phyloP scores from a whole-genome alignment of 1,140 invertebrate genomes.

The Bombus soroeensis region DNA sequence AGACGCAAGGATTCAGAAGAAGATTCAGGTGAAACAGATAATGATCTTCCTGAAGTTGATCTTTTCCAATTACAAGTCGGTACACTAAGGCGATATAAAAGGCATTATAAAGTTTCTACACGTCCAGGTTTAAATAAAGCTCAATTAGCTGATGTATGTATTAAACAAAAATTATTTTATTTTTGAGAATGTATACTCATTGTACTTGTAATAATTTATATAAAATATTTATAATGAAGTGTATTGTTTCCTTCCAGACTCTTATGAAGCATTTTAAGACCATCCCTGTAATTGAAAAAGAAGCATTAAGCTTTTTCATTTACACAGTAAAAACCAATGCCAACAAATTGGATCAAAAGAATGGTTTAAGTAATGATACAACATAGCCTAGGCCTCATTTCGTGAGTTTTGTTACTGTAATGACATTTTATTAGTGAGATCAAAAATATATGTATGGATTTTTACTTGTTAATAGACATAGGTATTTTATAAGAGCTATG shows the following conservation, averaged over 20 bases:
- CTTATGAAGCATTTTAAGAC: constrained; percentile 97
- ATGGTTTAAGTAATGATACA: constrained; percentile 87
- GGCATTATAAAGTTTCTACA: constrained; percentile 95
- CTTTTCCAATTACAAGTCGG: constrained; percentile 96
- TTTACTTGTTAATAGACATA: constrained; percentile 71
- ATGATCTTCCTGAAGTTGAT: constrained; percentile 95
- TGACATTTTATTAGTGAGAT: constrained; percentile 63
- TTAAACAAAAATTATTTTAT: not conserved
- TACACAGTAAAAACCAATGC: constrained; percentile 98
- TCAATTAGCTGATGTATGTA: constrained; percentile 96
- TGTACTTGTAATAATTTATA: not conserved
- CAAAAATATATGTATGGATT: constrained; percentile 66
- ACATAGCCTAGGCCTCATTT: constrained; percentile 77
- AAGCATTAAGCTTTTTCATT: constrained; percentile 97
- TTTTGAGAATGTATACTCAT: too few relatives aligned
- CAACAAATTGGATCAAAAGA: constrained; percentile 95
- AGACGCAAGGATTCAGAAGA: constrained; percentile 96
- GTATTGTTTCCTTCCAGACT: constrained; percentile 85
- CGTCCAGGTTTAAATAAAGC: constrained; percentile 96
- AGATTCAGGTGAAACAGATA: constrained; percentile 93
- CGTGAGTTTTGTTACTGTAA: constrained; percentile 58
- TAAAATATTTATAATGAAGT: not conserved
- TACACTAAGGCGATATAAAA: constrained; percentile 95
- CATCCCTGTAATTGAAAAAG: constrained; percentile 96
- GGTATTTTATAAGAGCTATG: constrained; percentile 72